These are phyloP conservation scores for Stichopus horrens DNA, from an alignment of 53 echinoderm and acorn worm genomes.

Conservation along the genomic window DNA sequence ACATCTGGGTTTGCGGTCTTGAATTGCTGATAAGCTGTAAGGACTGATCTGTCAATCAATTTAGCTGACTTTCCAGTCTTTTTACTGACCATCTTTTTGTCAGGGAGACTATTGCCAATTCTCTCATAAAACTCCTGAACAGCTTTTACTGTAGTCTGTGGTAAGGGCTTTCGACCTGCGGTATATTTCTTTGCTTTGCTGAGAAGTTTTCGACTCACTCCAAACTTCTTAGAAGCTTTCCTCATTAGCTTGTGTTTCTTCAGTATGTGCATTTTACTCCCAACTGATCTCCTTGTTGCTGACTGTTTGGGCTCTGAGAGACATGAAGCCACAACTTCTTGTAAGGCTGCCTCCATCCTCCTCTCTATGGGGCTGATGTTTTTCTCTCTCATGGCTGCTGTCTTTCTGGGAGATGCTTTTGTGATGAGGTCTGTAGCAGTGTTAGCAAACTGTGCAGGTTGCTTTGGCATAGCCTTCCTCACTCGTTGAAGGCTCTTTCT, in stretches of 20 bases:
- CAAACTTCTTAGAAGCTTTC: slow-evolving; percentile 8
- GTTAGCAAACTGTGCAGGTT: slow-evolving; percentile 43
- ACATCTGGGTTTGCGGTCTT: not conserved
- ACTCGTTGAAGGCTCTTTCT: slow-evolving; percentile 38
- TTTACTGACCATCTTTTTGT: slow-evolving; percentile 38
- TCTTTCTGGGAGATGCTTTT: slow-evolving; percentile 37
- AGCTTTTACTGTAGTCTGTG: slow-evolving; percentile 22
- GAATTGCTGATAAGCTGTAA: slow-evolving; percentile 8
- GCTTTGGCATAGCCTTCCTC: slow-evolving; percentile 22
- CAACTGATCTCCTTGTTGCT: slow-evolving; percentile 26
- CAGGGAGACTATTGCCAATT: slow-evolving; percentile 2
- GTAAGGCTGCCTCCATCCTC: slow-evolving; percentile 11
- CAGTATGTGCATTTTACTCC: slow-evolving; percentile 4
- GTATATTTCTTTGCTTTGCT: slow-evolving; percentile 35
- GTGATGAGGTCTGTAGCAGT: slow-evolving; percentile 39
- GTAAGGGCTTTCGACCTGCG: slow-evolving; percentile 41
- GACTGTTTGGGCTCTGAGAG: slow-evolving; percentile 48
- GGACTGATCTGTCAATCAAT: slow-evolving; percentile 22
- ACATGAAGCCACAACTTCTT: slow-evolving; percentile 15
- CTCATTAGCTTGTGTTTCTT: slow-evolving; percentile 35
- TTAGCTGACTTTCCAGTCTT: slow-evolving; percentile 43
- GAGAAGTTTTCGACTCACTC: slow-evolving; percentile 38
- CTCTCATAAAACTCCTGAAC: slow-evolving; percentile 38
- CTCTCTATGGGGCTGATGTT: slow-evolving; percentile 4
- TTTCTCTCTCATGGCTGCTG: slow-evolving; percentile 23